These are phyloP conservation scores for Galerucella nymphaeae DNA, from an alignment of 2,888 invertebrate species.

Conservation along the genomic window DNA sequence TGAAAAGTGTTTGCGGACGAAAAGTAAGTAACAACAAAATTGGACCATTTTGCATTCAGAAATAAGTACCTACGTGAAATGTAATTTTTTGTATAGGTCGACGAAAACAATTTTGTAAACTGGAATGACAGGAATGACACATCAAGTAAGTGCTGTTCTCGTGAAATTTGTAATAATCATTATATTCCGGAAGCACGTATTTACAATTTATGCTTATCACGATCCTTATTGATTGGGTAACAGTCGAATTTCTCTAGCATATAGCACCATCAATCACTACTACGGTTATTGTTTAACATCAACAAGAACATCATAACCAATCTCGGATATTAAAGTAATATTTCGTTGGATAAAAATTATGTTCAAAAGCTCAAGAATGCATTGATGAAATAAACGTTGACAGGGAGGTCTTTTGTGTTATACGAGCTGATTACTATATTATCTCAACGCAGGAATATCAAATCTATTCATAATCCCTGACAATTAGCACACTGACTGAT, in stretches of 20 bases:
- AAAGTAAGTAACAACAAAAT: too few species aligned
- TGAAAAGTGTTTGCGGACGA: too few species aligned
- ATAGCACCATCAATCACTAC: not conserved
- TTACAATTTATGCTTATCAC: not conserved
- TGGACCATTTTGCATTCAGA: too few species aligned
- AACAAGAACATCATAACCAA: not conserved
- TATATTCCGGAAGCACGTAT: too few species aligned
- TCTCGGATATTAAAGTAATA: not conserved
- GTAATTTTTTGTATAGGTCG: too few species aligned
- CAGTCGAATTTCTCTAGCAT: not conserved
- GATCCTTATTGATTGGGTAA: not conserved
- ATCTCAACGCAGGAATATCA: not conserved
- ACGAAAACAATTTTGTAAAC: too few species aligned
- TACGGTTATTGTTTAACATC: not conserved
- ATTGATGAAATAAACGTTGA: not conserved
- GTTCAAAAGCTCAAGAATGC: not conserved
- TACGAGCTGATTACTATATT: not conserved
- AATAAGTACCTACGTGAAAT: too few species aligned
- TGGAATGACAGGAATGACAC: too few species aligned
- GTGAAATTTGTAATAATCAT: too few species aligned
- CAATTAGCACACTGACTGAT: conserved; percentile 10
- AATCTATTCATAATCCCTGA: conserved; percentile 1
- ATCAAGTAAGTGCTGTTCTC: too few species aligned
- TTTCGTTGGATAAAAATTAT: not conserved
- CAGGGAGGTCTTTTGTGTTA: conserved; percentile 1